phyloP scores from a whole-genome alignment of 2,888 invertebrate genomes.

The Neuroscelio doddi region DNA sequence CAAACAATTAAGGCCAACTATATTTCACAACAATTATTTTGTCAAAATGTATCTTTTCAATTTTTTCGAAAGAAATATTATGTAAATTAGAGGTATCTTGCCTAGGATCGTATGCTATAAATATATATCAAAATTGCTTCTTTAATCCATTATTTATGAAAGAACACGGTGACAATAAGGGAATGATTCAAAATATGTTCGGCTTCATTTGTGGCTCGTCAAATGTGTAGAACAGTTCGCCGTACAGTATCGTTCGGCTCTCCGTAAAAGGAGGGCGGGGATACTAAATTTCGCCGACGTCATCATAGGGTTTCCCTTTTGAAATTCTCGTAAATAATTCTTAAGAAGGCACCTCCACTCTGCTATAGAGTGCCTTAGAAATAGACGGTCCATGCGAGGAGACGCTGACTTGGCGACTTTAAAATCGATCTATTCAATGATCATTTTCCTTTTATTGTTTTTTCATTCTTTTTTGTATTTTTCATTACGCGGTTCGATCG shows the following conservation, averaged over 20 bases:
- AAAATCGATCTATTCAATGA: constrained; percentile 36
- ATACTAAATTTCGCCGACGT: constrained; percentile 46
- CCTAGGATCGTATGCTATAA: no score
- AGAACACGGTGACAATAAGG: constrained; percentile 30
- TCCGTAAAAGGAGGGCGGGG: constrained; percentile 41
- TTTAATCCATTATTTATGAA: constrained; percentile 42
- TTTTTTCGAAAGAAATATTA: no score
- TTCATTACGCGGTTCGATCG: constrained; percentile 34
- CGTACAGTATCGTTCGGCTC: constrained; percentile 9
- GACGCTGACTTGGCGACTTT: constrained; percentile 38
- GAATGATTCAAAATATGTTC: constrained; percentile 37
- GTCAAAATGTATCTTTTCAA: no score
- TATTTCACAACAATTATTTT: no score
- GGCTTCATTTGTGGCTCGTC: constrained; percentile 35
- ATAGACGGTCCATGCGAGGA: constrained; percentile 30
- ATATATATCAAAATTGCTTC: no score
- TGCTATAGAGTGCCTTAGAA: constrained; percentile 24
- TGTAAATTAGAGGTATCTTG: no score
- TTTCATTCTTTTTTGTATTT: constrained; percentile 23
- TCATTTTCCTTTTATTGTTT: constrained; percentile 21
- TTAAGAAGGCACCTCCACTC: constrained; percentile 32
- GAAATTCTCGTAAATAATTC: constrained; percentile 50
- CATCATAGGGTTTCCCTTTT: constrained; percentile 47
- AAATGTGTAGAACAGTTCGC: no score
- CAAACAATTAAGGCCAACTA: no score